Conservation (phyloP, 2,797 vertebrate genomes). For the Acrossocheilus fasciatus region DNA sequence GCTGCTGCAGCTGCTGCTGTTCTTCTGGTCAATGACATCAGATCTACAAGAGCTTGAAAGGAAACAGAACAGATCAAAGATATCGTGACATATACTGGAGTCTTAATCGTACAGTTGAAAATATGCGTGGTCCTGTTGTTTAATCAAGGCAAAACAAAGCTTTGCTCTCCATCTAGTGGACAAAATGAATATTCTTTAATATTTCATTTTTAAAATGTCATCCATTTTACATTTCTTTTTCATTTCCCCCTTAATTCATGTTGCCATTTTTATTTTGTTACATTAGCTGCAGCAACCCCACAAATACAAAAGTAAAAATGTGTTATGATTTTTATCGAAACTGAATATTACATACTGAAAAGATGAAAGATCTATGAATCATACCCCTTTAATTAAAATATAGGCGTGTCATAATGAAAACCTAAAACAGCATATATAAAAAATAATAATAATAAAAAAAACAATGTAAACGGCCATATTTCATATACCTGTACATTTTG, state of each 20-base stretch:
- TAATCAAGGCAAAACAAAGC: background rate
- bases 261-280: background rate
- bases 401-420: background rate
- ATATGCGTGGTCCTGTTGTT: background rate
- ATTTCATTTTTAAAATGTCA: background rate
- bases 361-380: no score
- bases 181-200: background rate
- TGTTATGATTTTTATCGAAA: background rate
- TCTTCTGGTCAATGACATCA: no score
- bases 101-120: background rate
- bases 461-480: background rate
- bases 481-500: background rate
- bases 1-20: no score
- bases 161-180: background rate
- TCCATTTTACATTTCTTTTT: background rate
- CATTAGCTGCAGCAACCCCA: background rate
- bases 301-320: background rate
- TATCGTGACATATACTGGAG: background rate
- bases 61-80: no score
- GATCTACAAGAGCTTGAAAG: no score
- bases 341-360: background rate
- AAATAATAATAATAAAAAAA: no score
- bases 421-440: no score
- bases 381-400: background rate
- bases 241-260: background rate